Evolutionary conservation across 2,113 vertebrate genomes (phyloP).

Genomic region (Coryphaenoides rupestris): DNA sequence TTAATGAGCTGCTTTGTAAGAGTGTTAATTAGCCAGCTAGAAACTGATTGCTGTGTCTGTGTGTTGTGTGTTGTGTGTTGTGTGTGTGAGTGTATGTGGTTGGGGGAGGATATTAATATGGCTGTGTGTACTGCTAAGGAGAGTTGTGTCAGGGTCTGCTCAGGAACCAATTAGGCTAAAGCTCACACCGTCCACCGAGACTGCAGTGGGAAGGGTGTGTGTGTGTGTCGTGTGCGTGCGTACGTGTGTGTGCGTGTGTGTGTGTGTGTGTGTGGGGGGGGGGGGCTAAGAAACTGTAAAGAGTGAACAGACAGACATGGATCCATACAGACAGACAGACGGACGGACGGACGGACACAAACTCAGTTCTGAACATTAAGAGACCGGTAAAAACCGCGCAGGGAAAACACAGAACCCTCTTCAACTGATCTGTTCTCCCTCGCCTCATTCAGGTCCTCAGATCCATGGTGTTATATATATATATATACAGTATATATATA

Average conservation of each 20-base stretch:
- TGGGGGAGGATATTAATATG: slow-evolving; percentile 79
- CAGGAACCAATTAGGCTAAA: slow-evolving; percentile 98
- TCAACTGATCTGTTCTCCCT: too few species aligned
- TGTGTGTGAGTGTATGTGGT: slow-evolving; percentile 29
- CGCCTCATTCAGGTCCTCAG: not conserved
- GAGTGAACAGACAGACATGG: slow-evolving; percentile 22
- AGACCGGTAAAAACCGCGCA: too few species aligned
- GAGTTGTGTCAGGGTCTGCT: slow-evolving; percentile 88
- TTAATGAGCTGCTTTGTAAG: slow-evolving; percentile 98
- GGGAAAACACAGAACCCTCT: too few species aligned
- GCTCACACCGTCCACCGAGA: slow-evolving; percentile 74
- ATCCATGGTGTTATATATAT: slow-evolving; percentile 10
- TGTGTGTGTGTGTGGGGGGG: not conserved
- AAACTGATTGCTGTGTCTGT: slow-evolving; percentile 93
- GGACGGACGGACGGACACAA: not conserved
- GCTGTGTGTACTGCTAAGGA: slow-evolving; percentile 80
- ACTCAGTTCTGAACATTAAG: slow-evolving; percentile 1
- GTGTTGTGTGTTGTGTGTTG: slow-evolving; percentile 84
- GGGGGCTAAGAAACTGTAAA: slow-evolving; percentile 35
- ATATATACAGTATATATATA: too few species aligned
- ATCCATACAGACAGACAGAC: slow-evolving; percentile 11
- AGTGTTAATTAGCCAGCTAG: slow-evolving; percentile 96
- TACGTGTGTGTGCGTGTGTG: too few species aligned
- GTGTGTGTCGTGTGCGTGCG: too few species aligned
- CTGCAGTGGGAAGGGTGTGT: slow-evolving; percentile 54